These are phyloP conservation scores for Listronotus bonariensis DNA, from an alignment of 1,140 invertebrate genomes.

Conservation along the genomic window DNA sequence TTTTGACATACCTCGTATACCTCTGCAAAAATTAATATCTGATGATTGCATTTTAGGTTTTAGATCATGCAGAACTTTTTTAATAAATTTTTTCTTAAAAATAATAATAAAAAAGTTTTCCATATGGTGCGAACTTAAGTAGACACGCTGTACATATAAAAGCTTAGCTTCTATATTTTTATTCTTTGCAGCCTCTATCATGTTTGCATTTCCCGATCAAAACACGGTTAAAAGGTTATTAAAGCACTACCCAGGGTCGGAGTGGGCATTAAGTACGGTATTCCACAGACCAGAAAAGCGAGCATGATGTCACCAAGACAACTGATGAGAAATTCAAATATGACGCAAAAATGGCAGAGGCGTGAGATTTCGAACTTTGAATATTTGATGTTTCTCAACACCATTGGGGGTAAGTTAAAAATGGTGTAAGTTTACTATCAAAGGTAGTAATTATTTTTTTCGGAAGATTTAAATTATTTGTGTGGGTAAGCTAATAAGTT, in stretches of 20 bases:
- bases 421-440: neutral
- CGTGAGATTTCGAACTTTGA: constrained; percentile 99
- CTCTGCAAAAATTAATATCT: too few species aligned
- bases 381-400: constrained; percentile 99
- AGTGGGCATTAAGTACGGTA: constrained; percentile 99
- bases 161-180: too few species aligned
- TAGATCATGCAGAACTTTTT: too few species aligned
- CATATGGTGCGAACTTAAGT: too few species aligned
- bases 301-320: constrained; percentile 98
- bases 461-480: too few species aligned
- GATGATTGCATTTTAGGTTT: too few species aligned
- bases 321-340: constrained; percentile 97
- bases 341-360: constrained; percentile 99
- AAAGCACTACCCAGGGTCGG: constrained; percentile 96
- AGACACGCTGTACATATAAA: too few species aligned
- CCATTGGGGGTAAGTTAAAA: constrained; percentile 84
- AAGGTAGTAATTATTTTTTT: too few species aligned
- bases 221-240: constrained; percentile 97
- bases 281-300: constrained; percentile 94
- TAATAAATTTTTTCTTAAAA: too few species aligned
- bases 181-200: constrained; percentile 84
- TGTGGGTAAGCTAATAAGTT: neutral
- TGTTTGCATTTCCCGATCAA: constrained; percentile 98
- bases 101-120: too few species aligned
- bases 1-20: too few species aligned